phyloP scores from a whole-genome alignment of 2,797 vertebrate genomes.

The Acanthurus lineatus region DNA sequence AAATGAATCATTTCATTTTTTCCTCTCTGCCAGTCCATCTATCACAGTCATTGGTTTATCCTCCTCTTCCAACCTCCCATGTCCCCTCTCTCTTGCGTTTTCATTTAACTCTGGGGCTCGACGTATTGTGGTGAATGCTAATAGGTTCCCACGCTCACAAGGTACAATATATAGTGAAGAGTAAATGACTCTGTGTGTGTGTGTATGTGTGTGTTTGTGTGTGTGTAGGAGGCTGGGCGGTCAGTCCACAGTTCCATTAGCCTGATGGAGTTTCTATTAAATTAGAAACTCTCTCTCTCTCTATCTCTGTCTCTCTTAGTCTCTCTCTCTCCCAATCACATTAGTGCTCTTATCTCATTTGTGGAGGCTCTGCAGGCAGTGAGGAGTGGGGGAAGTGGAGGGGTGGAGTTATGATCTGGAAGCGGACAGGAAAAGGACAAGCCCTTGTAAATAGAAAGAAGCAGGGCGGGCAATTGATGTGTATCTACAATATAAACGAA shows the following conservation, averaged over 20 bases:
- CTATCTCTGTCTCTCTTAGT: constrained; percentile 61
- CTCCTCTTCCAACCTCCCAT: constrained; percentile 49
- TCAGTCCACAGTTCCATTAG: constrained; percentile 82
- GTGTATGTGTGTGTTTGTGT: constrained; percentile 48
- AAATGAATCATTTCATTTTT: constrained; percentile 41
- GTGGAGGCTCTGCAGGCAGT: constrained; percentile 72
- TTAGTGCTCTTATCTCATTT: constrained; percentile 88
- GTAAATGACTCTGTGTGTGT: constrained; percentile 57
- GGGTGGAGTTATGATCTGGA: constrained; percentile 75
- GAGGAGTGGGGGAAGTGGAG: constrained; percentile 23
- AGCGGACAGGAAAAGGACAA: constrained; percentile 79
- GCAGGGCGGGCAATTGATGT: constrained; percentile 34
- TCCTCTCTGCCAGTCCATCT: constrained; percentile 39
- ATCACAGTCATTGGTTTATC: constrained; percentile 59
- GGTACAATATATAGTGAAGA: constrained; percentile 65
- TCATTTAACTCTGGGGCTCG: constrained; percentile 63
- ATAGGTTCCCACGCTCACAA: constrained; percentile 75
- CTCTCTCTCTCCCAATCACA: constrained; percentile 82
- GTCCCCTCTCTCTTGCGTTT: constrained; percentile 46
- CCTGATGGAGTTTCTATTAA: constrained; percentile 86
- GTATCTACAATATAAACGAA: constrained; percentile 23
- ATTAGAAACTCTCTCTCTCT: constrained; percentile 79
- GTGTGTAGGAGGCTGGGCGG: constrained; percentile 60
- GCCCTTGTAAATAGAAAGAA: constrained; percentile 69
- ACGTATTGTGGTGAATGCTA: constrained; percentile 75